These are phyloP conservation scores for Gambusia affinis DNA, from an alignment of 2,113 vertebrate genomes.

Conservation along the genomic window DNA sequence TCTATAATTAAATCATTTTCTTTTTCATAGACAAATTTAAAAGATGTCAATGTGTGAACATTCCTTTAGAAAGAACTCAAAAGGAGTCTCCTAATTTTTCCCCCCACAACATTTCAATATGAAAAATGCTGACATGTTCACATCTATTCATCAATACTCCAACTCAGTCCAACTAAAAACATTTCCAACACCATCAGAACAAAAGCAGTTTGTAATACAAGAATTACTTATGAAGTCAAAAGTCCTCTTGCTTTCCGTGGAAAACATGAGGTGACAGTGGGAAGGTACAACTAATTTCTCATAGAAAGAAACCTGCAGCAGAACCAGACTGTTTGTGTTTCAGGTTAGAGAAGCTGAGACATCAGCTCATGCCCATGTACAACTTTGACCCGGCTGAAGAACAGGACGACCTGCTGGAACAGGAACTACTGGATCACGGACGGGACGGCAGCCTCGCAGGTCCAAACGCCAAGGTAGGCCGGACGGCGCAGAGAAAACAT, in stretches of 20 bases:
- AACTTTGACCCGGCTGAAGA: slow-evolving; percentile 97
- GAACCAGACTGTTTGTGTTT: background rate
- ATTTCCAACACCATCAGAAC: background rate
- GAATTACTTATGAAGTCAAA: background rate
- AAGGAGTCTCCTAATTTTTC: background rate
- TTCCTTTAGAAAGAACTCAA: background rate
- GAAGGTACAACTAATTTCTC: background rate
- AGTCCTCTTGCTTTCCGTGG: background rate
- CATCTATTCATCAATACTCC: background rate
- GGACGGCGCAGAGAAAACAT: background rate
- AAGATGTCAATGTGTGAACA: background rate
- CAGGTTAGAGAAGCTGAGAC: slow-evolving; percentile 95
- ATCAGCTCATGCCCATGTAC: slow-evolving; percentile 99
- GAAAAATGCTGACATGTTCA: too few species aligned
- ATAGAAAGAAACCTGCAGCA: background rate
- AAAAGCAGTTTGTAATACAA: background rate
- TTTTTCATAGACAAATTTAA: too few species aligned
- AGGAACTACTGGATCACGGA: slow-evolving; percentile 93
- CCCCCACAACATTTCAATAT: too few species aligned
- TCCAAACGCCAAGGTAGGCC: slow-evolving; percentile 78
- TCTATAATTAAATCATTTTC: too few species aligned
- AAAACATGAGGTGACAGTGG: background rate
- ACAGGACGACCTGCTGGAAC: slow-evolving; percentile 96
- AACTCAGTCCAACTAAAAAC: background rate
- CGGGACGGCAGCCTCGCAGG: slow-evolving; percentile 82